phyloP scores from a whole-genome alignment of 1,140 invertebrate genomes.

The Bombus confusus region DNA sequence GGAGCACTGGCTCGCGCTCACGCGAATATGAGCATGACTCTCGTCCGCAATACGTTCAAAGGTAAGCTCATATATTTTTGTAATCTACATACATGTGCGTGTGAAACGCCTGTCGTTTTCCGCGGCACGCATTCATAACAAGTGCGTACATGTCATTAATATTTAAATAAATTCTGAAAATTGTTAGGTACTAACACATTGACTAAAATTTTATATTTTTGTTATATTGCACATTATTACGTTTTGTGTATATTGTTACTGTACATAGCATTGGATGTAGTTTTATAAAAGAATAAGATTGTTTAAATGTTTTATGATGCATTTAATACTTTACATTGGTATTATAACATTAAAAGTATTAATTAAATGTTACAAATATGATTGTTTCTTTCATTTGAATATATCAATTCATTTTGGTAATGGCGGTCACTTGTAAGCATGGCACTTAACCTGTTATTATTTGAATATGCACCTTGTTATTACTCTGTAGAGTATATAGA shows the following conservation, averaged over 20 bases:
- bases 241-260: too few species aligned
- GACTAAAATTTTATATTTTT: too few species aligned
- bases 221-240: too few species aligned
- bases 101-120: background rate
- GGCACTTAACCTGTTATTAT: background rate
- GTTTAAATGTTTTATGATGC: too few species aligned
- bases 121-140: background rate
- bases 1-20: slow-evolving; percentile 58
- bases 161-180: too few species aligned
- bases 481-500: background rate
- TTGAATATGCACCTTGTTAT: background rate
- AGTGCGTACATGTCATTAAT: too few species aligned
- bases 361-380: too few species aligned
- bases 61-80: slow-evolving; percentile 61
- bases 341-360: too few species aligned
- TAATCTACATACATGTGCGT: background rate
- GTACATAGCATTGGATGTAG: too few species aligned
- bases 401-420: background rate
- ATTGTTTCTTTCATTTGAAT: background rate
- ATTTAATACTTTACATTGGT: too few species aligned
- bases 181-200: too few species aligned
- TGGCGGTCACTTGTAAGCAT: background rate
- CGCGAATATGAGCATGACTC: slow-evolving; percentile 83
- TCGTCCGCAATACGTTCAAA: slow-evolving; percentile 80
- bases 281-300: too few species aligned